Evolutionary conservation across 2,888 invertebrate genomes (phyloP).

Genomic region (Carcina quercana): DNA sequence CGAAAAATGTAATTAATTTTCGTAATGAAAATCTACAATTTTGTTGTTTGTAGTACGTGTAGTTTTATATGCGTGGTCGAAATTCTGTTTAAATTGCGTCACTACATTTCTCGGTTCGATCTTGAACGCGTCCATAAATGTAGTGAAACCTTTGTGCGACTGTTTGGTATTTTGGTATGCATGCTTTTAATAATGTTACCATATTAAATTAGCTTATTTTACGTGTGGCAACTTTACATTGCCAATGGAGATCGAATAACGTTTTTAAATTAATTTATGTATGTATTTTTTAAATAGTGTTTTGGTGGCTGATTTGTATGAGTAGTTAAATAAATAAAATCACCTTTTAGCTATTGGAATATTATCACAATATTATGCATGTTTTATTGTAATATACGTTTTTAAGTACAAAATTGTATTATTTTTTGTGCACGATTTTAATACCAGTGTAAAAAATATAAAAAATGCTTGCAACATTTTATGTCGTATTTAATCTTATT

Average conservation of each 20-base stretch:
- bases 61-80: too few relatives aligned
- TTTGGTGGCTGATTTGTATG: not conserved
- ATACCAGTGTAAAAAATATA: slow-evolving; percentile 48
- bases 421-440: slow-evolving; percentile 28
- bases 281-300: not conserved
- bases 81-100: too few relatives aligned
- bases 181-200: not conserved
- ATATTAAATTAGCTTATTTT: not conserved
- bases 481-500: not conserved
- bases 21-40: too few relatives aligned
- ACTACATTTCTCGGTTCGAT: too few relatives aligned
- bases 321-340: not conserved
- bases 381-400: slow-evolving; percentile 18
- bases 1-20: too few relatives aligned
- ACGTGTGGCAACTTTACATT: not conserved
- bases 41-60: too few relatives aligned
- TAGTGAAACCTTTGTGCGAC: too few relatives aligned
- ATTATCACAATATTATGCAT: not conserved
- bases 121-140: too few relatives aligned
- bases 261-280: not conserved
- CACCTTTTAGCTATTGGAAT: too few relatives aligned
- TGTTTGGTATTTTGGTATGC: not conserved
- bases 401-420: slow-evolving; percentile 51
- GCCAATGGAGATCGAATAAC: not conserved
- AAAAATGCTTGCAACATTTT: slow-evolving; percentile 23